Percentiles rank a stretch among this genome's conserved stretches.
Conservation (phyloP, 2,888 invertebrate genomes). For the Phyllotreta cruciferae region DNA sequence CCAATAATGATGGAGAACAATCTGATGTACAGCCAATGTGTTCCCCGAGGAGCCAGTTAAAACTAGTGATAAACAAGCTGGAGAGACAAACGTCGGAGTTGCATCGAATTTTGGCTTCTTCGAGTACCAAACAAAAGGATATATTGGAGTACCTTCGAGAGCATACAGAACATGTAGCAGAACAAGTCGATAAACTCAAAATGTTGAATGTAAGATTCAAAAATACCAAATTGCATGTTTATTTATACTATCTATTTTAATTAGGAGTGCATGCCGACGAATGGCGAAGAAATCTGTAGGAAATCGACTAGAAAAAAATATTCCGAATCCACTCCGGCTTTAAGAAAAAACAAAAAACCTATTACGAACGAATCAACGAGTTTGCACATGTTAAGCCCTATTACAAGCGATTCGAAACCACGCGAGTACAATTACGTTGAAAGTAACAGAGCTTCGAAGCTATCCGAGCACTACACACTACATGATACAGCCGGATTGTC, state of each 20-base stretch:
- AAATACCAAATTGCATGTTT: neutral
- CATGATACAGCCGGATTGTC: conserved; percentile 15
- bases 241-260: neutral
- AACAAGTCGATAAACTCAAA: conserved; percentile 72
- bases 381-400: conserved; percentile 66
- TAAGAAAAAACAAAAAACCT: conserved; percentile 41
- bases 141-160: conserved; percentile 66
- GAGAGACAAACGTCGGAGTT: conserved; percentile 72
- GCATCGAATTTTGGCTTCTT: conserved; percentile 59
- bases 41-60: conserved; percentile 69
- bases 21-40: conserved; percentile 52
- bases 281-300: conserved; percentile 16
- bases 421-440: neutral
- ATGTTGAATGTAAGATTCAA: conserved; percentile 65
- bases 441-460: neutral
- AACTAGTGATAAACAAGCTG: conserved; percentile 74
- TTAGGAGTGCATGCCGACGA: conserved; percentile 14
- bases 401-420: conserved; percentile 51
- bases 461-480: no score
- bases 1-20: conserved; percentile 43
- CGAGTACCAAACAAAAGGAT: conserved; percentile 57
- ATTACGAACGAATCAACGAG: conserved; percentile 56
- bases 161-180: conserved; percentile 69
- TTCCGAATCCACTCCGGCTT: conserved; percentile 55
- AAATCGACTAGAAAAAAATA: conserved; percentile 30